A percentile compares a stretch with the other conserved stretches of the same genome.
Conservation (phyloP, 2,113 vertebrate genomes). For the Polyodon spathula region DNA sequence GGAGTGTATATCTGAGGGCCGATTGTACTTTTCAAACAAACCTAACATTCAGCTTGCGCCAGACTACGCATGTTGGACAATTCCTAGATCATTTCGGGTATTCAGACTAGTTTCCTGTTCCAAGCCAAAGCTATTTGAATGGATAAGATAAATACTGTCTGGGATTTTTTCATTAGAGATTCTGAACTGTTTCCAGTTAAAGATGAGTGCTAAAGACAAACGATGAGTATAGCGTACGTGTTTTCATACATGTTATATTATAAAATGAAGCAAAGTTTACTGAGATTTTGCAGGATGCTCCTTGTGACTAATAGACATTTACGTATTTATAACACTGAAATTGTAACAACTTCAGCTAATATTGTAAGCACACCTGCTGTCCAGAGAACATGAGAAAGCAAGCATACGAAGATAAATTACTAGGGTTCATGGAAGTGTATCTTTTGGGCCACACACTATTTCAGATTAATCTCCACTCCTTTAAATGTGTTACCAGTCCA, state of each 20-base stretch:
- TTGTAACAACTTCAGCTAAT: too few species aligned
- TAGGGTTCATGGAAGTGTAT: background rate
- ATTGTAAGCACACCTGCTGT: too few species aligned
- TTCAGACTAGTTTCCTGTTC: constrained; percentile 10
- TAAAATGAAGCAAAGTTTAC: too few species aligned
- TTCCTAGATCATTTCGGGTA: constrained; percentile 2
- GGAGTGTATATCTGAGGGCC: constrained; percentile 1
- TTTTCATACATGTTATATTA: background rate
- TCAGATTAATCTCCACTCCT: background rate
- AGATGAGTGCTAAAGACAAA: constrained; percentile 13
- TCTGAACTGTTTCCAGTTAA: constrained; percentile 1
- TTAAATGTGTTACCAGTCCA: constrained; percentile 8
- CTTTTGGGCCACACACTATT: constrained; percentile 6
- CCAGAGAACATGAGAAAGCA: too few species aligned
- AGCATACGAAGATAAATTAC: background rate
- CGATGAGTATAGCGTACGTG: constrained; percentile 10
- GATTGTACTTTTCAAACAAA: constrained; percentile 8
- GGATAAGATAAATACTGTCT: constrained; percentile 12
- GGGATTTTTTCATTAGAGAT: constrained; percentile 8
- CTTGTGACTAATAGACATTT: too few species aligned
- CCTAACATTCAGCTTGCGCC: background rate
- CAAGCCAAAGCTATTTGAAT: constrained; percentile 10
- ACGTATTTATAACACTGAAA: too few species aligned
- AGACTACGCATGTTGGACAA: background rate
- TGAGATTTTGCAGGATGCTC: too few species aligned